Evolutionary conservation across 2,888 invertebrate species (phyloP), one percentile per base, ranked within the genome.

Genomic region (Brachypterus glaber): DNA sequence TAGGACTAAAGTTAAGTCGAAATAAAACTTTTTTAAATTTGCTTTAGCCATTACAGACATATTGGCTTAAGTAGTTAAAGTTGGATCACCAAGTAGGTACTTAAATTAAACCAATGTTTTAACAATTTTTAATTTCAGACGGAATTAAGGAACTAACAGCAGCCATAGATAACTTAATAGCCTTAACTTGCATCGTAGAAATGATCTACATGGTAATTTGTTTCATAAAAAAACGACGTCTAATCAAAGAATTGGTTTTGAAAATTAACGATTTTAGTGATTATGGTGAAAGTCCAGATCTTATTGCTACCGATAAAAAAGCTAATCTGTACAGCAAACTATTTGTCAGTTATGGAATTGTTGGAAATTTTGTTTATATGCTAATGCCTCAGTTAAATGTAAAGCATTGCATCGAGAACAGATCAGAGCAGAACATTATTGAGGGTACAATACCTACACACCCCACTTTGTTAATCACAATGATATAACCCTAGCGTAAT

Each of bases 201-300:
- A 53, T 53, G 49, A 43, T 52, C 18, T 55, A 55, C 33, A 49
- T 54, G 50, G 46, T 46, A 8, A 38, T 49, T 17, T 55, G 55
- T 33, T 55, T 55, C 36, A 37, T 51, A 4, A 25, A 37, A 13
- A 54, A 54, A 26, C 38, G 53, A 25, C n/a, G 17, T 4, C 30
- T 18, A 9, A 48, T 50, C 4, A 37, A 37, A 21, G 29, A 39
- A 8, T 17, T 50, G 9, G 39, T 46, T 1, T 17, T 18, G 2
- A 30, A 39, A 5, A 39, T 47, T 17, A 31, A 41, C 2, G 39
- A 41, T 26, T 35, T 43, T 3, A 47, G 48, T 14, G 30, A 35
- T 31, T 49, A 37, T 16, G 21, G 43, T 24, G n/a, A 35, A 3
- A 25, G 39, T 3, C 37, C 31, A 1, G 39, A 41, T 13, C 43